Evolutionary conservation across 2,797 vertebrate species (phyloP), one percentile per base, ranked within the genome.

Genomic region (Trematomus bernacchii): DNA sequence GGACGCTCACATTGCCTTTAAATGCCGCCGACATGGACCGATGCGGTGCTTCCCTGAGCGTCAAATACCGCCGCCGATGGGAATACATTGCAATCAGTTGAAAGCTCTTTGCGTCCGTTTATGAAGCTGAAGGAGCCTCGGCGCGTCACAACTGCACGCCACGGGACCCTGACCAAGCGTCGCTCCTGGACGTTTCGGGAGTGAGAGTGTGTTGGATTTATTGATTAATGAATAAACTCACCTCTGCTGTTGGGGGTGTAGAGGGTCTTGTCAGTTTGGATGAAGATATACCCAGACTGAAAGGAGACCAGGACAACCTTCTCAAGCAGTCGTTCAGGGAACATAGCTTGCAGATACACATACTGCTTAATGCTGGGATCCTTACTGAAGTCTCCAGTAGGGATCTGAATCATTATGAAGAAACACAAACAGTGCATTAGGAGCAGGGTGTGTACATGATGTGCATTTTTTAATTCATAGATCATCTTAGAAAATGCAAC

Each of bases 261-360:
- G 77, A 98, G 93, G 62, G 96, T 95, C 68, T 97, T 97, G 80
- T 94, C 94, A 0, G 92, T 95, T 71, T 94, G 93, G 57, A 95
- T 90, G 77, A 93, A 95, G 54, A 95, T 96, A 95, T 96, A 95
- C 1, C 97, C 96, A 0, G 92, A 95, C 77, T 96, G 95, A 11
- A 94, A 92, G 12, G 96, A 95, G 48, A 97, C 87, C 62, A 97
- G 40, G 15, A 97, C 92, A 0, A 92, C 83, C 69, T 96, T 96
- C 80, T 97, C 95, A 89, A 97, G 65, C 0, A 18, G 1, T 3
- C 44, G 33, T 0, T 2, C 5, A 0, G 48, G 78, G 6, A 94
- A 95, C 4, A 0, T 10, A 0, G 95, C 96, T 3, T 82, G 79
- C 44, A 98, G 82, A 1, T 82, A 71, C 19, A 97, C 96, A 3